Evolutionary conservation across 2,888 invertebrate genomes (phyloP).

Genomic region (Lysandra bellargus): DNA sequence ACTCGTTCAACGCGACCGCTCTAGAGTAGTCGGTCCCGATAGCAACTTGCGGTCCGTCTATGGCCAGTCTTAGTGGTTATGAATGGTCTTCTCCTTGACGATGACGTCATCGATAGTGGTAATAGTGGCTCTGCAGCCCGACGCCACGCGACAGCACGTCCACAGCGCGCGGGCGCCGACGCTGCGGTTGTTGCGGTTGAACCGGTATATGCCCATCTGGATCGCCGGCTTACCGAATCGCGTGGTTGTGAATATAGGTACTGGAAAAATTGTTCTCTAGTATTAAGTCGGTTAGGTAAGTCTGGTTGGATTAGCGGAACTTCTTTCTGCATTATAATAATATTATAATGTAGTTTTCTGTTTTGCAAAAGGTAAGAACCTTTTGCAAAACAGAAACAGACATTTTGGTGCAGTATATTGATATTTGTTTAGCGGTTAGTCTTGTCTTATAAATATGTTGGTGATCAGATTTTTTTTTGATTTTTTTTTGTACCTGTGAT

Average conservation of each 20-base stretch:
- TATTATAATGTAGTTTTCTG: background rate
- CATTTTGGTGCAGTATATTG: background rate
- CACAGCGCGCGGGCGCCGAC: slow-evolving; percentile 41
- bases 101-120: slow-evolving; percentile 45
- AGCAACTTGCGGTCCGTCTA: no score
- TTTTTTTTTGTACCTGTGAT: no score
- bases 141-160: slow-evolving; percentile 45
- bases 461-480: no score
- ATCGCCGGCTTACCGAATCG: slow-evolving; percentile 47
- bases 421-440: no score
- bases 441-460: no score
- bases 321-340: background rate
- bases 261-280: slow-evolving; percentile 37
- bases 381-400: no score
- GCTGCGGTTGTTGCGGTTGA: slow-evolving; percentile 44
- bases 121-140: slow-evolving; percentile 45
- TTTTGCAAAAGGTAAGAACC: no score
- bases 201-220: slow-evolving; percentile 45
- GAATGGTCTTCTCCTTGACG: slow-evolving; percentile 42
- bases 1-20: no score
- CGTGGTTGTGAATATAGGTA: slow-evolving; percentile 43
- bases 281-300: background rate
- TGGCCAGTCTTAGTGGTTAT: slow-evolving; percentile 43
- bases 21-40: no score
- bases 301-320: background rate